Percentiles rank a stretch among this genome's conserved stretches.
Evolutionary conservation across 2,113 vertebrate genomes (phyloP).

Genomic region (Mesoclemmys tuberculata): DNA sequence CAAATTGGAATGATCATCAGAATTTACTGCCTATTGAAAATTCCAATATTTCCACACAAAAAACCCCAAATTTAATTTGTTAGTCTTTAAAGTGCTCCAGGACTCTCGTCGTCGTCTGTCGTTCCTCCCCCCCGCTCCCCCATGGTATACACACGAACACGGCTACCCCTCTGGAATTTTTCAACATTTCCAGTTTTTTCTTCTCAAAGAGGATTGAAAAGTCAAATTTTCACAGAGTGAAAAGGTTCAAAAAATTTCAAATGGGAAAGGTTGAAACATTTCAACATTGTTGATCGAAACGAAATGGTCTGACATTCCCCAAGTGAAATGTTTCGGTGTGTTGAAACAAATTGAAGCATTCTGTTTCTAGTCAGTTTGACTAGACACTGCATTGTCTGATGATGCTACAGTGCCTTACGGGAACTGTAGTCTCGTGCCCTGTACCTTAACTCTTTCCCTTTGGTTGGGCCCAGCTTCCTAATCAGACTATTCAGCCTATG

Average conservation of each 20-base stretch:
- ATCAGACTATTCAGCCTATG: background rate
- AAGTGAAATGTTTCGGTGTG: background rate
- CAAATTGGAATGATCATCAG: background rate
- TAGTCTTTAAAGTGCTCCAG: too few relatives aligned
- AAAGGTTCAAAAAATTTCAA: slow-evolving; percentile 5
- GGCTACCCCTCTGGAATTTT: too few relatives aligned
- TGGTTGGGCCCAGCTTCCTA: background rate
- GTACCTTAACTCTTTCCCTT: background rate
- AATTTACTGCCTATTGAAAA: slow-evolving; percentile 22
- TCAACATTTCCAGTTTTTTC: slow-evolving; percentile 8
- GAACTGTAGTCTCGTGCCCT: background rate
- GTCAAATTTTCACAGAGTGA: slow-evolving; percentile 46
- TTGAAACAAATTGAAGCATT: background rate
- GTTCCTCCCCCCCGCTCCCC: too few relatives aligned
- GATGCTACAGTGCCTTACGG: background rate
- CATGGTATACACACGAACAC: too few relatives aligned
- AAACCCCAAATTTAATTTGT: too few relatives aligned
- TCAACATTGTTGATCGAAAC: background rate
- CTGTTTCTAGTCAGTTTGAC: background rate
- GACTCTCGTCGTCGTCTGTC: too few relatives aligned
- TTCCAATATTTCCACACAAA: background rate
- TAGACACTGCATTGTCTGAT: background rate
- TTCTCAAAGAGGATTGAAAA: slow-evolving; percentile 51
- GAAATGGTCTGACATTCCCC: background rate
- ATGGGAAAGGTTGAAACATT: slow-evolving; percentile 11